These are phyloP conservation scores for Diadophis punctatus DNA, from an alignment of 2,113 vertebrate genomes.

Conservation along the genomic window DNA sequence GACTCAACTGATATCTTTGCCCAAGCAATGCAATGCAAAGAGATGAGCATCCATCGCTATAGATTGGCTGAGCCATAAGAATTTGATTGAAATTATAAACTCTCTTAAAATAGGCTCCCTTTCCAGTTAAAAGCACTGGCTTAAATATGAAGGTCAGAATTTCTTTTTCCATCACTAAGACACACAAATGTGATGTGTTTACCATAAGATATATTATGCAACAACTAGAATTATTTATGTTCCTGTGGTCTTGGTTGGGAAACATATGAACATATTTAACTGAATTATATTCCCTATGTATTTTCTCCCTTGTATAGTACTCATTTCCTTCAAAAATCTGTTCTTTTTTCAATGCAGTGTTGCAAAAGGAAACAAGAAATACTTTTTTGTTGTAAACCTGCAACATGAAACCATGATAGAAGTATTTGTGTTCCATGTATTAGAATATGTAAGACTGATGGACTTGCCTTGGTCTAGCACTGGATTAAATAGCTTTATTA, in stretches of 20 bases:
- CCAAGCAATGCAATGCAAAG: background rate
- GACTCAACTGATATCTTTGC: background rate
- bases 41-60: background rate
- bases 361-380: conserved; percentile 1
- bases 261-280: background rate
- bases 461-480: background rate
- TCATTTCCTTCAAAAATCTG: background rate
- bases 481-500: background rate
- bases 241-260: background rate
- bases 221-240: conserved; percentile 30
- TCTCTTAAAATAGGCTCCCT: background rate
- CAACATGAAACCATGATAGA: background rate
- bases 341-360: conserved; percentile 17
- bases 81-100: background rate
- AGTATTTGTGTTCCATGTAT: background rate
- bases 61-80: background rate
- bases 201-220: conserved; percentile 20
- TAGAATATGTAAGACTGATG: background rate
- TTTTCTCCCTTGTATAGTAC: background rate
- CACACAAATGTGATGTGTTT: conserved; percentile 53
- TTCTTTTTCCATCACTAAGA: background rate
- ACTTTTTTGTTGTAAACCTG: conserved; percentile 1
- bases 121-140: background rate
- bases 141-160: background rate
- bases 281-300: background rate